Percentiles rank a stretch among this genome's conserved stretches.
phyloP scores from a whole-genome alignment of 2,113 vertebrate species.

The Bufo gargarizans region DNA sequence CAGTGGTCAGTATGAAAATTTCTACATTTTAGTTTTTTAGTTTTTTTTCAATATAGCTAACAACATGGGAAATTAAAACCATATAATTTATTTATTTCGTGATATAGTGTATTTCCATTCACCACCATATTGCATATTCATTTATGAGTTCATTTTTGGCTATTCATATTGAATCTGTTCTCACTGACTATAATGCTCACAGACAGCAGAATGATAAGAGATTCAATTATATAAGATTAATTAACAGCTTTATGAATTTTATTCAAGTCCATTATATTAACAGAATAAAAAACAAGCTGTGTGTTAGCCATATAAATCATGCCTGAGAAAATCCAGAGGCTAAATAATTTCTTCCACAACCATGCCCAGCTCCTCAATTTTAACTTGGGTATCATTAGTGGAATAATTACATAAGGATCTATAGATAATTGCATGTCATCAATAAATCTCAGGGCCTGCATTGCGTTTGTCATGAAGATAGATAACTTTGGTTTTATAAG shows the following conservation, averaged over 20 bases:
- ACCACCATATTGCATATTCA: not conserved
- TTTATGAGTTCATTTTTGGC: not conserved
- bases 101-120: not conserved
- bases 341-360: conserved; percentile 57
- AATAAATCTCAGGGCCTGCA: conserved; percentile 35
- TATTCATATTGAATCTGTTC: not conserved
- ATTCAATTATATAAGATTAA: not conserved
- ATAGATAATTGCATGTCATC: conserved; percentile 60
- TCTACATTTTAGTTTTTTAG: too few species aligned
- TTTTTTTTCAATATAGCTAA: too few species aligned
- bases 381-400: conserved; percentile 61
- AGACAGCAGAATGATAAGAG: not conserved
- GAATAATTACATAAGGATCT: conserved; percentile 61
- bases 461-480: conserved; percentile 42
- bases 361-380: conserved; percentile 59
- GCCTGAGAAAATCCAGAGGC: not conserved
- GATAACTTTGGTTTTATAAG: not conserved
- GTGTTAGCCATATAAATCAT: conserved; percentile 62
- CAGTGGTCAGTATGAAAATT: not conserved
- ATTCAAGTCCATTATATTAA: conserved; percentile 55
- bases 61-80: too few species aligned
- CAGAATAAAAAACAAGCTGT: conserved; percentile 41
- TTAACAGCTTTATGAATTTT: conserved; percentile 30
- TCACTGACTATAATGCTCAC: not conserved
- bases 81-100: not conserved